Evolutionary conservation across 2,113 vertebrate genomes (phyloP).

Genomic region (Sciurus niger): DNA sequence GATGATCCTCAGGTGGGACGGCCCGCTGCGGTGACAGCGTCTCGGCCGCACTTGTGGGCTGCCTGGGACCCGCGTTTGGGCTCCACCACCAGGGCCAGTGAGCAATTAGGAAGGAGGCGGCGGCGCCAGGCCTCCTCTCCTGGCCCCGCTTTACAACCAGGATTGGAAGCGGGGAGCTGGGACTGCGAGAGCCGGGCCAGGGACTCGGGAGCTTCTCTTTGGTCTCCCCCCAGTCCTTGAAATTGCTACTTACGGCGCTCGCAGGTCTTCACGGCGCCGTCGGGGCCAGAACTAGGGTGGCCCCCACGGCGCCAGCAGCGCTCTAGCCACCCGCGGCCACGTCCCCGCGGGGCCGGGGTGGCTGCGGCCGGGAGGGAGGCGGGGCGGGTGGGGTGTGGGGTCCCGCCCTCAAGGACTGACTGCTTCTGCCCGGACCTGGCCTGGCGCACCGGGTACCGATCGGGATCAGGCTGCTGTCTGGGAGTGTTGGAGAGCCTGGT

Average conservation of each 20-base stretch:
- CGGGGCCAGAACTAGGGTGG: constrained; percentile 33
- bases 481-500: neutral
- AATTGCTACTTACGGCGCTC: constrained; percentile 62
- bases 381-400: neutral
- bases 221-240: neutral
- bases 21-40: neutral
- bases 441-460: constrained; percentile 44
- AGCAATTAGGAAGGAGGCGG: constrained; percentile 59
- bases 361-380: neutral
- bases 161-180: neutral
- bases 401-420: constrained; percentile 11
- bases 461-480: constrained; percentile 30
- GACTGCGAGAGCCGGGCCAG: neutral
- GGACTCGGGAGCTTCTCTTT: neutral
- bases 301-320: neutral
- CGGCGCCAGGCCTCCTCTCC: constrained; percentile 27
- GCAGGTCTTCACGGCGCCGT: constrained; percentile 48
- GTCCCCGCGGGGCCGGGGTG: neutral
- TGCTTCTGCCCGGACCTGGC: constrained; percentile 39
- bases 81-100: neutral
- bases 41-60: neutral
- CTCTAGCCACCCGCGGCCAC: neutral
- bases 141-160: neutral
- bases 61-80: neutral
- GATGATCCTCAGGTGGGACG: constrained; percentile 20